These are phyloP conservation scores for Zele albiditarsus DNA, from an alignment of 2,888 invertebrate species.

Conservation along the genomic window DNA sequence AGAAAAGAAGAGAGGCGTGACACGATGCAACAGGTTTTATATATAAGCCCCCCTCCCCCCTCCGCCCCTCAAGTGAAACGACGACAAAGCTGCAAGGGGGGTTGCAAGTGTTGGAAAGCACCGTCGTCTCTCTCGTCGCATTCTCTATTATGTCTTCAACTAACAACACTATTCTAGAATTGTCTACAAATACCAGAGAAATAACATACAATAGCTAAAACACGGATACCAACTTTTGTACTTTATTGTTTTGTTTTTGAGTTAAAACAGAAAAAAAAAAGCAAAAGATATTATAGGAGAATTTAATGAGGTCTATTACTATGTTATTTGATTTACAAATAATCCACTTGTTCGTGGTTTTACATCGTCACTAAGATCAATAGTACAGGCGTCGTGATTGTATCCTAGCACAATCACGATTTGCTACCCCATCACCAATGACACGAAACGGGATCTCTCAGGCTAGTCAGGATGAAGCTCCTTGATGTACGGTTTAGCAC, in stretches of 20 bases:
- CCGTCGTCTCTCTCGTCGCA: slow-evolving; percentile 20
- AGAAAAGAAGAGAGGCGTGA: slow-evolving; percentile 31
- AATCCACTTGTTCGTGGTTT: not conserved
- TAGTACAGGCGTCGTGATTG: not conserved
- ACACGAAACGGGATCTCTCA: not conserved
- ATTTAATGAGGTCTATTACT: too few relatives aligned
- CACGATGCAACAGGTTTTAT: slow-evolving; percentile 53
- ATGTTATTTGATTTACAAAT: too few relatives aligned
- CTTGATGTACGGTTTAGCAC: not conserved
- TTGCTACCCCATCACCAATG: not conserved
- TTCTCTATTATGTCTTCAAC: slow-evolving; percentile 34
- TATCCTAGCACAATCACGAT: not conserved
- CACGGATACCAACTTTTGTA: not conserved
- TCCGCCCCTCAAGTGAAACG: slow-evolving; percentile 6
- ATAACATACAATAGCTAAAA: not conserved
- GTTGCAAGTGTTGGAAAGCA: slow-evolving; percentile 16
- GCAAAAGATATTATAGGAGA: too few relatives aligned
- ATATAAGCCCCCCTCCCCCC: slow-evolving; percentile 32
- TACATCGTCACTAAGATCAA: not conserved
- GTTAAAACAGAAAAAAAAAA: too few relatives aligned
- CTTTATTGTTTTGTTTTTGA: too few relatives aligned
- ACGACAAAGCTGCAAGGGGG: slow-evolving; percentile 32
- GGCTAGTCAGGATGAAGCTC: not conserved
- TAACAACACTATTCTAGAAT: slow-evolving; percentile 30
- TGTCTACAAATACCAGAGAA: not conserved